Evolutionary conservation across 2,113 vertebrate species (phyloP), one percentile per base, ranked within the genome.

Genomic region (Merops nubicus): DNA sequence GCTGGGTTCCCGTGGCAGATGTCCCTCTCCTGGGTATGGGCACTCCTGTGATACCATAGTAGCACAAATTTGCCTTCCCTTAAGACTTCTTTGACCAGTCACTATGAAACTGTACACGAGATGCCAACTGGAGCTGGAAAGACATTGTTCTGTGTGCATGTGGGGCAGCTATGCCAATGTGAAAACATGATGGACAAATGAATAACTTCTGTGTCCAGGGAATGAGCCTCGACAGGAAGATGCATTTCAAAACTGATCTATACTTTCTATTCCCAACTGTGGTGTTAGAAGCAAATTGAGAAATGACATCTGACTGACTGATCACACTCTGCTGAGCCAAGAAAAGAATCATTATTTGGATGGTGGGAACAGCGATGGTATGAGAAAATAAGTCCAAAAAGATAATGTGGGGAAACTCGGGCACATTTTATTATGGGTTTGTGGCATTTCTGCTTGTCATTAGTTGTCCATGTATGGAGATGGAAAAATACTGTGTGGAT

Each of bases 321-420:
- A 93, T 62, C 53, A 60, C 50, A 50, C 15, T 79, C 28, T 36
- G 26, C 26, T 63, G 33, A 88, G 33, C 21, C 1, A 5, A 76
- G 65, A 26, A 76, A 85, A 76, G 64, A 13, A 54, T 53, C 9
- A 7, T 80, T 92, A 48, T 79, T 56, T 63, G 42, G 18, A 86
- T 62, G 31, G 38, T 6, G 3, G 48, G 29, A 97, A 48, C 17
- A 51, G 23, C 23, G 89, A 48, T 26, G 11, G 1, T 43, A 67
- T 77, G 72, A 95, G 56, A 93, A 96, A 88, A 69, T 29, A 69
- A 57, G 28, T 85, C 75, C 78, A 88, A 89, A 54, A 19, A 93
- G 43, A 91, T 62, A 79, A 54, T 67, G 18, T 1, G 3, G 42
- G 9, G 18, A 95, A 88, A 50, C 18, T 54, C 50, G 26, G 57